Base-by-base conservation (phyloP, 2,113 vertebrate genomes). In the Podiceps cristatus region DNA sequence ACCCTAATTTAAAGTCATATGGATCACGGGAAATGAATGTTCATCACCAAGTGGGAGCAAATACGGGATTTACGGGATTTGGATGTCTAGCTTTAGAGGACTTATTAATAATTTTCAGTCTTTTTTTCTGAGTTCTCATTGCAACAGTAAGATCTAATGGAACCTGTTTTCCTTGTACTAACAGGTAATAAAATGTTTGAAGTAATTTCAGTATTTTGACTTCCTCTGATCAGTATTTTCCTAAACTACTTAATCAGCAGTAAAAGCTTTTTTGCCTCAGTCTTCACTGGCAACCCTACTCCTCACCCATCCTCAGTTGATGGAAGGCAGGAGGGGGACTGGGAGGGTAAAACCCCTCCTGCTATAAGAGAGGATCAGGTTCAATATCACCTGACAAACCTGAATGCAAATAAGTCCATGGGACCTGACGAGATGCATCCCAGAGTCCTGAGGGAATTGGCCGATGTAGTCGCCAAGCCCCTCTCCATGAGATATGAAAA, bases 51-150 rank as follows among this genome's bases (percentile, higher is more conserved):
- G 7, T 42, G 13, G 42, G 35, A 45, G 7, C 7, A 81, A 87
- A 74, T 40, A n/a, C 0, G 1, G 40, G 8, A 14, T 82, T 58
- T 77, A n/a, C n/a, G n/a, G n/a, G n/a, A n/a, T n/a, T n/a, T n/a
- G 18, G 59, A 35, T 62, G 25, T 37, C 17, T 42, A 31, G 4
- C 10, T 82, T 73, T 77, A 60, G 42, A 73, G 27, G 25, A 62
- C 9, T 86, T 3, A 18, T 78, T 9, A 18, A 24, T 9, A 0
- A 9, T 49, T 63, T 76, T 27, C 5, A 20, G 71, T 35, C 62
- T 68, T 74, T 72, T 44, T 22, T 37, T 66, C 11, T 56, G 6
- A 22, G 7, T 84, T 69, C 33, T 81, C 33, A 14, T 79, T 28
- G 4, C 18, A 89, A 69, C 24, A 53, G 11, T 53, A 69, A 82